Evolutionary conservation across 2,888 invertebrate species (phyloP), one percentile per base, ranked within the genome.

Genomic region (Sisyra nigra): DNA sequence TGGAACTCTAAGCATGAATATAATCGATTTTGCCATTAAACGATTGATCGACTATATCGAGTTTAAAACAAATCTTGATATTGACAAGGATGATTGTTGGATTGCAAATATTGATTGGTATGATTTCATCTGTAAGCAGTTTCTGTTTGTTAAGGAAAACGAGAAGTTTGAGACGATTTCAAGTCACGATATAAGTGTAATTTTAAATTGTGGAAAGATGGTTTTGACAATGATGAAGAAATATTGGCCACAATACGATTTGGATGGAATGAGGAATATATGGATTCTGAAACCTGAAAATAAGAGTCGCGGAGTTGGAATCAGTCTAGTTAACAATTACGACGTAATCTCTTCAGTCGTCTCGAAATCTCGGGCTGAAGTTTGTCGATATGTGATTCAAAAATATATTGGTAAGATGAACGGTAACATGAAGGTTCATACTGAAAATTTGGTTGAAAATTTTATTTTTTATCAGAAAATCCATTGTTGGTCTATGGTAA

Each of bases 231-330:
- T 75, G 36, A 69, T 91, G 52, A 65, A 68, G 11, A 73, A 71
- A 45, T 76, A 71, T 56, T 87, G 86, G 82, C 86, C 88, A 0
- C 88, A 88, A 57, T 72, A 83, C 50, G 75, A 80, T 31, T 71
- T 85, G 49, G 93, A 94, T 58, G 94, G 93, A 0, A 72, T 76
- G 46, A 71, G 76, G 45, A 93, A 93, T 61, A 77, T 92, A 50
- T 94, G 94, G 93, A 93, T 94, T 48, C 75, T 93, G 46, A 94
- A 94, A 59, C 93, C 93, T 0, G 92, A 92, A 1, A 91, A 89
- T 53, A 87, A 88, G 58, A 92, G 92, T 51, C 73, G 93, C 8
- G 93, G 94, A 0, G 71, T 86, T 54, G 93, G 93, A 40, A 93
- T 94, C 48, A 78, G 80, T 38, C 69, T 92, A 40, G 80, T 87